Evolutionary conservation across 2,113 vertebrate genomes (phyloP), one percentile per base, ranked within the genome.

Genomic region (Atrichornis clamosus): DNA sequence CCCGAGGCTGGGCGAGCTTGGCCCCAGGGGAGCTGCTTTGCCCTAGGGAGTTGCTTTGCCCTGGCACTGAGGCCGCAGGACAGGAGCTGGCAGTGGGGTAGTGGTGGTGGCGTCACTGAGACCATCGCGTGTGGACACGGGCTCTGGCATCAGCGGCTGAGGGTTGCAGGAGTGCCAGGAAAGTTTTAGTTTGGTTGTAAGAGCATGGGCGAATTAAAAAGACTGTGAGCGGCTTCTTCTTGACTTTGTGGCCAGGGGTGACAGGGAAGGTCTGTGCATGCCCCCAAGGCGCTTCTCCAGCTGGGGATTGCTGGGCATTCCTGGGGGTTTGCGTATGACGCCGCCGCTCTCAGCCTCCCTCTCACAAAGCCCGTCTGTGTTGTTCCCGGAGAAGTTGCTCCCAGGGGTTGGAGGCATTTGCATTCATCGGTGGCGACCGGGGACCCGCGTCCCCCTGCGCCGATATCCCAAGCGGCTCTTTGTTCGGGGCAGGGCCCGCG

Each of bases 331-430:
- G 49, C 55, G 55, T 77, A 77, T 41, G 60, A 93, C 8, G 15
- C 56, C 37, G 86, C 72, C 47, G 70, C 64, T 49, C 47, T 90
- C 47, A 3, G 63, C 76, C 58, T 93, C 39, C 52, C 0, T 33
- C 60, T 95, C 69, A 97, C 96, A 96, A 92, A 93, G 95, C 87
- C 49, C 59, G 27, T 83, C 89, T 94, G 67, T 96, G 68, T 86
- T 87, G 46, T 49, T 91, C 79, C 69, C 84, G 28, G 73, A 84
- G 69, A 42, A 73, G 72, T 69, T 89, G 78, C 85, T 95, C 88
- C 75, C 76, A 46, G 83, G 85, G 72, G 37, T 68, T 62, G 67
- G 42, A 92, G 50, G 76, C 79, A 91, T 97, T 97, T 97, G 92
- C 78, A 96, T 97, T 97, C 86, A 68, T 76, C 53, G 1, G 26